Evolutionary conservation across 2,113 vertebrate species (phyloP).

Genomic region (Hippocampus abdominalis): DNA sequence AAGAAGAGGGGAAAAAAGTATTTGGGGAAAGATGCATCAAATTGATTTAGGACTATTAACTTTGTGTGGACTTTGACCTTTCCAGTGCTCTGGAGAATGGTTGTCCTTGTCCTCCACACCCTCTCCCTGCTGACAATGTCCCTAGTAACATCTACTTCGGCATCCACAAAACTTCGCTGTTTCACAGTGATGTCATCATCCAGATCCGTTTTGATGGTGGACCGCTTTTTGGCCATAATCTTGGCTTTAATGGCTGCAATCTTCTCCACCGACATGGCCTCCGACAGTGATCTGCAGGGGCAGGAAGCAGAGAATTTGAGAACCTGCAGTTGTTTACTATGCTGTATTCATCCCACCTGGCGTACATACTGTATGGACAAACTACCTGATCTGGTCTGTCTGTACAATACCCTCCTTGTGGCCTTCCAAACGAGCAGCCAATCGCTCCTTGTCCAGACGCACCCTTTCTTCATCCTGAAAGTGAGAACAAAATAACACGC

Average conservation of each 20-base stretch:
- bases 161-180: conserved; percentile 97
- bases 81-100: conserved; percentile 95
- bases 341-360: background rate
- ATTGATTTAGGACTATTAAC: background rate
- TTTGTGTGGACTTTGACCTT: conserved; percentile 76
- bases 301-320: background rate
- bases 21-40: background rate
- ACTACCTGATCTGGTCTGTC: conserved; percentile 95
- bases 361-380: background rate
- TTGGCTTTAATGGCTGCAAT: conserved; percentile 99
- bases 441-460: conserved; percentile 95
- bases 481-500: background rate
- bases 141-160: conserved; percentile 95
- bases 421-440: conserved; percentile 96
- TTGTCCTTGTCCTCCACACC: conserved; percentile 96
- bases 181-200: conserved; percentile 96
- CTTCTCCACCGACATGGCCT: conserved; percentile 99
- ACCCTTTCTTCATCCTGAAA: conserved; percentile 95
- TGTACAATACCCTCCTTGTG: conserved; percentile 98
- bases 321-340: background rate
- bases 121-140: conserved; percentile 97
- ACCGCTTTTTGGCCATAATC: conserved; percentile 99
- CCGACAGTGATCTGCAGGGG: conserved; percentile 85
- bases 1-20: background rate
- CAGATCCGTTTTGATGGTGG: conserved; percentile 96